phyloP scores from a whole-genome alignment of 2,797 vertebrate genomes.

The Lepilemur septentrionalis region DNA sequence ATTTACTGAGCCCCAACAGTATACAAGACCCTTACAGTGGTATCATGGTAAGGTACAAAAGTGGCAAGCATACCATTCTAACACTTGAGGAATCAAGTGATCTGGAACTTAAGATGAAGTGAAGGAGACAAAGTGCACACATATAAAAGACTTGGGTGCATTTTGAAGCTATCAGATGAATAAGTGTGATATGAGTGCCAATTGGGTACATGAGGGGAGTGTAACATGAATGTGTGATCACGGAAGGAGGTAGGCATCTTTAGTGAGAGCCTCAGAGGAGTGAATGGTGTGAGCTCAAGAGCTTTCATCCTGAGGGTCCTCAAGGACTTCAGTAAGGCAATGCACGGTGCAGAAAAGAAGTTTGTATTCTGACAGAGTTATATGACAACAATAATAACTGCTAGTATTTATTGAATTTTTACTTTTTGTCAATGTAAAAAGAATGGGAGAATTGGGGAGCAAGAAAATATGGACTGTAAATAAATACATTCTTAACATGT shows the following conservation, averaged over 20 bases:
- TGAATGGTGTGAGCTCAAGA: not conserved
- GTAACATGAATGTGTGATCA: conserved; percentile 15
- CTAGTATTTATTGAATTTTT: not conserved
- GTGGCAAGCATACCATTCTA: not conserved
- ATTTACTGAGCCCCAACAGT: conserved; percentile 4
- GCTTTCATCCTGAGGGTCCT: not conserved
- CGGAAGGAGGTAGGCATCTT: not conserved
- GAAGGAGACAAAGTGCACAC: not conserved
- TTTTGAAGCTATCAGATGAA: not conserved
- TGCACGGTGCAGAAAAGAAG: not conserved
- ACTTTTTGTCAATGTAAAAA: not conserved
- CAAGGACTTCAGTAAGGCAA: not conserved
- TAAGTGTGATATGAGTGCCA: not conserved
- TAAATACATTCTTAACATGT: not conserved
- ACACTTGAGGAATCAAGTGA: not conserved
- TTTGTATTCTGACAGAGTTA: conserved; percentile 9
- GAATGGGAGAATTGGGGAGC: not conserved
- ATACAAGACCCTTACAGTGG: not conserved
- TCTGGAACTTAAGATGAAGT: not conserved
- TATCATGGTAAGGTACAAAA: not conserved
- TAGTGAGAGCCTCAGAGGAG: not conserved
- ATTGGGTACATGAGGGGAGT: not conserved
- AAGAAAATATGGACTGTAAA: not conserved
- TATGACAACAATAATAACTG: not conserved
- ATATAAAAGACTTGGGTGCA: not conserved